Percentiles rank a stretch among this genome's conserved stretches.
Conservation (phyloP, 1,140 invertebrate genomes). For the Riptortus pedestris region DNA sequence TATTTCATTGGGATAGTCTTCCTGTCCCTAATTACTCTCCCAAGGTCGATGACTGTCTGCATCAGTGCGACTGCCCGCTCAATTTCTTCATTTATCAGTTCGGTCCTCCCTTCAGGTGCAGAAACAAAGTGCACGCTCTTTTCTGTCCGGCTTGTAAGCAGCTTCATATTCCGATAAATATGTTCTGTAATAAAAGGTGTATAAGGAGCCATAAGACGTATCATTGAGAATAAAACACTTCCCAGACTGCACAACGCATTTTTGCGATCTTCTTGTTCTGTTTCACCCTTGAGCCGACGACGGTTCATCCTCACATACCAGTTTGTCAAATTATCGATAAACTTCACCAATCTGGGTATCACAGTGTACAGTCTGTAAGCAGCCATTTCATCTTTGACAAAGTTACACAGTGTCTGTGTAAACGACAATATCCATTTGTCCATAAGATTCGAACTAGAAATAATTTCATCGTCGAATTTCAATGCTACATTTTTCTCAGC, state of each 20-base stretch:
- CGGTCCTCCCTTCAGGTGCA: conserved; percentile 58
- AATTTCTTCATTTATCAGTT: conserved; percentile 72
- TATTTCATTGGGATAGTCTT: conserved; percentile 84
- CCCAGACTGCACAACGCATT: conserved; percentile 80
- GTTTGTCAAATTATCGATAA: conserved; percentile 95
- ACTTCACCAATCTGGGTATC: conserved; percentile 84
- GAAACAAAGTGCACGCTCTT: conserved; percentile 82
- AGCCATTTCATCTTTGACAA: conserved; percentile 86
- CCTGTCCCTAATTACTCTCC: conserved; percentile 81
- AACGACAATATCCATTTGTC: conserved; percentile 96
- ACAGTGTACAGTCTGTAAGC: conserved; percentile 92
- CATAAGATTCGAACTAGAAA: conserved; percentile 68
- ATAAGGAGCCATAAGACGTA: conserved; percentile 89
- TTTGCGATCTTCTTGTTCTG: conserved; percentile 59
- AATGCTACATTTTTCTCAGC: conserved; percentile 40
- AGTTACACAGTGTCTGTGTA: conserved; percentile 71
- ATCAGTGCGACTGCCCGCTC: conserved; percentile 83
- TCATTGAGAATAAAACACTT: conserved; percentile 79
- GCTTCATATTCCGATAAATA: conserved; percentile 82
- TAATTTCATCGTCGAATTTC: conserved; percentile 41
- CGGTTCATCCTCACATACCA: conserved; percentile 98
- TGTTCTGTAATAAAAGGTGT: conserved; percentile 94
- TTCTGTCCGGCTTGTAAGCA: conserved; percentile 37
- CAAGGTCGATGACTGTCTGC: conserved; percentile 92
- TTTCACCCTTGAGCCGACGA: conserved; percentile 76